Base-by-base conservation (phyloP, 2,113 vertebrate genomes). In the Lichenostomus cassidix region DNA sequence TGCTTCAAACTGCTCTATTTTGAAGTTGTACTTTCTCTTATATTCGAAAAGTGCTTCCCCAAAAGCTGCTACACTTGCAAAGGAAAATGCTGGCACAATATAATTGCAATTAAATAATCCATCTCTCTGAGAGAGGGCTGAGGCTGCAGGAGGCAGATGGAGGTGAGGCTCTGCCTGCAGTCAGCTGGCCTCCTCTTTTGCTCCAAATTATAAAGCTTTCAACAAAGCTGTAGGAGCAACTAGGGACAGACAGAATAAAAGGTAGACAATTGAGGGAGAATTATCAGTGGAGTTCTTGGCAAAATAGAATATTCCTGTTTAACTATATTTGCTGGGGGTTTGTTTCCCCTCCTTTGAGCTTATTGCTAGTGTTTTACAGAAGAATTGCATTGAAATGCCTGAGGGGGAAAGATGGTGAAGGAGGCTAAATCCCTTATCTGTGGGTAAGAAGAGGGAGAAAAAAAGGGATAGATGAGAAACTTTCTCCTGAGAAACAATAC, bases 101-200 rank as follows among this genome's bases (percentile, higher is more conserved):
- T 5, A 87, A 73, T 68, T 71, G 29, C 2, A 3, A 75, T 71
- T 47, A 63, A 81, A 47, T 8, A n/a, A n/a, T 78, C 15, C 28
- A 15, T 46, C 53, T 74, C 62, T 55, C 81, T 11, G 28, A 49
- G 49, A 47, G 47, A 56, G 22, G 44, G 37, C 35, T 10, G 78
- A 71, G 53, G 14, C 65, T 82, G 70, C 15, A 24, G 77, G n/a
- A 84, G 69, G 92, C 83, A 85, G 83, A 78, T 73, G 85, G 81
- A 78, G 41, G 41, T 46, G 46, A 81, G 17, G 33, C 27, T 60
- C 22, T 64, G 44, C 29, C 60, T 79, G 21, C 60, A 86, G 82
- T 67, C 71, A 83, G 15, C 63, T 89, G 85, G 27, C 46, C 47
- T 74, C 21, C 24, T 59, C 71, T 56, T 70, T 39, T 22, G 13